Base-by-base conservation (phyloP, 2,797 vertebrate species). In the Lagocephalus sceleratus region DNA sequence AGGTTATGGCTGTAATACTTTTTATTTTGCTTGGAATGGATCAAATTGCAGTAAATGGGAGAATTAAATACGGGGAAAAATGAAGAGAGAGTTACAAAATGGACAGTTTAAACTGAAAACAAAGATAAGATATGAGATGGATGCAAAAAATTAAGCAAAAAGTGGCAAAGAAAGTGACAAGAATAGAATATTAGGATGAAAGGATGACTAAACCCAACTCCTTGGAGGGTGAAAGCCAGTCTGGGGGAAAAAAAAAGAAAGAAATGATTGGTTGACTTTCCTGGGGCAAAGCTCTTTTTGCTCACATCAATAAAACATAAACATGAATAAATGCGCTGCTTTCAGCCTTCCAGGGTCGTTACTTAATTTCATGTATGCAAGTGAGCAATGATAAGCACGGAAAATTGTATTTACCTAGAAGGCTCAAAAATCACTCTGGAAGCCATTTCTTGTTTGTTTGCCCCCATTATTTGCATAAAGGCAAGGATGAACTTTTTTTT, bases 301-400 rank as follows among this genome's bases (percentile, higher is more conserved):
- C 82, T 81, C 85, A 79, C 87, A 90, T 90, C 87, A 90, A 90
- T 90, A 90, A 89, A 89, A 89, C 87, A 89, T 90, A 88, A 88
- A 89, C 82, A 87, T 89, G 85, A 89, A 89, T 90, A 90, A 88
- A 89, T 90, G 83, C 86, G 81, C 85, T 74, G 85, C 83, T 87
- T 88, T 84, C 72, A 83, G 82, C 84, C 85, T 90, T 85, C 77
- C 81, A 81, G 86, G 85, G 82, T 83, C 85, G 84, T 87, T 87
- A 85, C 86, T 88, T 88, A 87, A 88, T 90, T 89, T 88, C 79
- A 83, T 84, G 85, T 88, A 86, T 81, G 81, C 84, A 79, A 84
- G 85, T 86, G 86, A 88, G 76, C 57, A 56, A 90, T 86, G 84
- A 85, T 87, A 84, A 81, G 83, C 83, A 87, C 78, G 78, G 82